phyloP scores from a whole-genome alignment of 1,140 invertebrate species.

The Pseudomyrmex flavicornis region DNA sequence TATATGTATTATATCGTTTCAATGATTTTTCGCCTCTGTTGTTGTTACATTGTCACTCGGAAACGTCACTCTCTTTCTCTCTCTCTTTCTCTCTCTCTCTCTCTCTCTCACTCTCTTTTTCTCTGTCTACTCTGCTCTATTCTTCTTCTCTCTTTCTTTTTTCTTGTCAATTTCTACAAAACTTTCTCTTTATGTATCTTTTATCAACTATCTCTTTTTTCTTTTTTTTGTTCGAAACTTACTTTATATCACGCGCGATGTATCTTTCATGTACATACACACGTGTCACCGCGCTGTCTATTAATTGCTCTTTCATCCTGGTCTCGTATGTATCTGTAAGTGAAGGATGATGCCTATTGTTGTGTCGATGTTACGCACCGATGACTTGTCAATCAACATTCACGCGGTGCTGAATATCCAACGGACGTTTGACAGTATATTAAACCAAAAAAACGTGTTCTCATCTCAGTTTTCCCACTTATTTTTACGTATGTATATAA shows the following conservation, averaged over 20 bases:
- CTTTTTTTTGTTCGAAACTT: conserved; percentile 20
- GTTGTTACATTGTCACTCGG: conserved; percentile 73
- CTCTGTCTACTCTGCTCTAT: conserved; percentile 62
- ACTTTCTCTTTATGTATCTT: conserved; percentile 28
- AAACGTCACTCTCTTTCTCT: conserved; percentile 68
- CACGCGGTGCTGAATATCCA: conserved; percentile 32
- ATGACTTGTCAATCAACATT: conserved; percentile 40
- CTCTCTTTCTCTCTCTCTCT: conserved; percentile 67
- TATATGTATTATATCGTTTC: conserved; percentile 59
- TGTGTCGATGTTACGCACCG: conserved; percentile 3
- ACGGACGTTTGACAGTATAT: conserved; percentile 37
- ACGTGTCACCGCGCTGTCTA: conserved; percentile 30
- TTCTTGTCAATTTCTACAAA: conserved; percentile 57
- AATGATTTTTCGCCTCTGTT: conserved; percentile 68
- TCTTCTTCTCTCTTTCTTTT: conserved; percentile 52
- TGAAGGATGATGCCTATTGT: conserved; percentile 53
- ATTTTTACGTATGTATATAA: too few species aligned
- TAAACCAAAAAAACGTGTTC: too few species aligned
- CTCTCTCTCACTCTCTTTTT: conserved; percentile 25
- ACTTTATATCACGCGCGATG: conserved; percentile 43
- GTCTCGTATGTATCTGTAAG: conserved; percentile 67
- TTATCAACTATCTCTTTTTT: neutral
- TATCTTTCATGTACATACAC: conserved; percentile 51
- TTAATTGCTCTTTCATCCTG: conserved; percentile 61
- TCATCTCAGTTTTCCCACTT: too few species aligned